Evolutionary conservation across 2,888 invertebrate species (phyloP).

Genomic region (Ptilodon capucinus): DNA sequence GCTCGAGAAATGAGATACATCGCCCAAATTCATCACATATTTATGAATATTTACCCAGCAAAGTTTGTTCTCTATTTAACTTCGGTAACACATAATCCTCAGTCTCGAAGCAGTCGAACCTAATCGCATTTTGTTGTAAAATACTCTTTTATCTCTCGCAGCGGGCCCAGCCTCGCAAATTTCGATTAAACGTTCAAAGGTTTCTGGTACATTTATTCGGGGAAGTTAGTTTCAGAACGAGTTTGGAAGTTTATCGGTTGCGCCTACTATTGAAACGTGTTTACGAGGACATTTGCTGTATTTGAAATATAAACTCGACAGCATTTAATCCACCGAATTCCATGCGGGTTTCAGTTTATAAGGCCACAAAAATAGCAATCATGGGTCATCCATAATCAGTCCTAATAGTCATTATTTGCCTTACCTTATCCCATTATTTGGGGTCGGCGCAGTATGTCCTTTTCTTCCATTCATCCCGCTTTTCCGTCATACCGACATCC

Average conservation of each 20-base stretch:
- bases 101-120: constrained; percentile 21
- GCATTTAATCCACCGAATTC: too few species aligned
- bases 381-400: too few species aligned
- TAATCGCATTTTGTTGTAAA: constrained; percentile 55
- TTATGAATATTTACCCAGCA: background rate
- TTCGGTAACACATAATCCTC: constrained; percentile 24
- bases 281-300: background rate
- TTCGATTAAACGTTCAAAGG: constrained; percentile 68
- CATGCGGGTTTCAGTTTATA: too few species aligned
- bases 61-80: background rate
- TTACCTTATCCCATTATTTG: too few species aligned
- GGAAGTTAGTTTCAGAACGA: constrained; percentile 59
- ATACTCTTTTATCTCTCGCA: constrained; percentile 53
- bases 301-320: too few species aligned
- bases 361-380: too few species aligned
- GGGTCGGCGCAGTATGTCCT: too few species aligned
- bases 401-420: too few species aligned
- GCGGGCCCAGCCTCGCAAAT: constrained; percentile 42
- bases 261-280: constrained; percentile 38
- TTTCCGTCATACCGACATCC: too few species aligned
- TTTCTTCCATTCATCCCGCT: too few species aligned
- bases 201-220: constrained; percentile 72
- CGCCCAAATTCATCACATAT: too few species aligned
- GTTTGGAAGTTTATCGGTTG: constrained; percentile 50
- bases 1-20: too few species aligned